Base-by-base conservation (phyloP, 2,797 vertebrate genomes). In the Parauchenoglanis ngamensis region DNA sequence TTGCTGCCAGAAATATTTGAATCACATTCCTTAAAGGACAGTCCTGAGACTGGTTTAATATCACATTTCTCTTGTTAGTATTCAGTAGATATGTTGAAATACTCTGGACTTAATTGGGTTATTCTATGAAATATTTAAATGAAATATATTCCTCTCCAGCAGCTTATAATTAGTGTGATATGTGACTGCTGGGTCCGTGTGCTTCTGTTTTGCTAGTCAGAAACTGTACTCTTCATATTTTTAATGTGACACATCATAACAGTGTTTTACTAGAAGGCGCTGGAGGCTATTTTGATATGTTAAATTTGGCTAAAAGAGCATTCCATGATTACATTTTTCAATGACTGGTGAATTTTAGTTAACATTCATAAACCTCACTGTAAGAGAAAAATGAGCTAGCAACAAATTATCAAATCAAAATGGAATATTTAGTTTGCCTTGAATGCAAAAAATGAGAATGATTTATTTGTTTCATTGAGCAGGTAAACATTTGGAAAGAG, bases 401-500 rank as follows among this genome's bases (percentile, higher is more conserved):
- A 85, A 19, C 8, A 85, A 73, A 76, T 76, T 23, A 85, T 63
- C 23, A n/a, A 44, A 81, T 81, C 40, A 63, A 63, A 63, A 80
- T 61, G 23, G 23, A 61, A 80, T 80, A 61, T 80, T 44, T 61
- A 80, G 11, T 63, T 61, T 63, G 23, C 57, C 56, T 44, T 44
- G 35, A 61, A 61, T 80, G 35, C 44, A 63, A 65, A 82, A 40
- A 49, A 49, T 65, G 59, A n/a, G 40, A 83, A 65, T 83, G 44
- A 83, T 67, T 83, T 52, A 49, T 67, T 65, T 67, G 80, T 83
- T 63, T 81, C 79, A 63, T 63, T 63, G 57, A 81, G 79, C 79
- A 81, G 57, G 79, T 81, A 81, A 84, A 72, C 52, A 72, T 40
- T 83, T 56, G 65, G 49, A 84, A 84, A 44, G 67, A 25, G 15